Percentiles rank a stretch among this genome's conserved stretches.
These are phyloP conservation scores for Xiphophorus maculatus DNA, from an alignment of 2,113 vertebrate genomes.

Conservation along the genomic window DNA sequence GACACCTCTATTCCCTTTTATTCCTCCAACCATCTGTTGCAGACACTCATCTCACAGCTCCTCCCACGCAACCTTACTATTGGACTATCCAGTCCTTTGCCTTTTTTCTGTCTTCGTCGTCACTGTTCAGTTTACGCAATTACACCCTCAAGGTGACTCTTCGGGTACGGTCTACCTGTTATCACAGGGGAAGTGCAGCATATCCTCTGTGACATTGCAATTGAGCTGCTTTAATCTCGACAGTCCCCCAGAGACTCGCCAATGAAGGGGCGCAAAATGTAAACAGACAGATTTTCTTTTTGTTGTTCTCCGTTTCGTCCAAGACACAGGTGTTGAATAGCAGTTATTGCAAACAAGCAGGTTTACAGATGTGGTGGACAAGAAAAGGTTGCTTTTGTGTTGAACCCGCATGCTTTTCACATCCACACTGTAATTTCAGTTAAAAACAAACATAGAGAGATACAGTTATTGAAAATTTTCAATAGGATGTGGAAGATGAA, in stretches of 20 bases:
- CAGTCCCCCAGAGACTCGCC: slow-evolving; percentile 25
- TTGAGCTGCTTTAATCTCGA: slow-evolving; percentile 40
- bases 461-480: neutral
- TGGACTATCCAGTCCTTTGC: neutral
- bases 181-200: slow-evolving; percentile 7
- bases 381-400: neutral
- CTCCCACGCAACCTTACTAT: slow-evolving; percentile 19
- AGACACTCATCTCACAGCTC: slow-evolving; percentile 37
- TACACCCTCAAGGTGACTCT: slow-evolving; percentile 69
- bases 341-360: slow-evolving; percentile 24
- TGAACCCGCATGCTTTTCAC: neutral
- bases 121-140: slow-evolving; percentile 24
- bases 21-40: slow-evolving; percentile 28
- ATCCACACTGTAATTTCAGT: neutral
- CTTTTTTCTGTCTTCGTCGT: slow-evolving; percentile 18
- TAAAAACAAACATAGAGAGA: neutral
- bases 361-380: neutral
- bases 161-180: slow-evolving; percentile 40
- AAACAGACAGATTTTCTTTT: slow-evolving; percentile 29
- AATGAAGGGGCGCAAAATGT: slow-evolving; percentile 18
- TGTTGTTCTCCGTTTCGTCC: slow-evolving; percentile 1
- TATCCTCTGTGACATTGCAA: slow-evolving; percentile 27
- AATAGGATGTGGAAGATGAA: neutral
- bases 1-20: neutral
- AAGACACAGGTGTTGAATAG: slow-evolving; percentile 6